A percentile compares a stretch with the other conserved stretches of the same genome.
Evolutionary conservation across 2,113 vertebrate genomes (phyloP).

Genomic region (Loxodonta africana): DNA sequence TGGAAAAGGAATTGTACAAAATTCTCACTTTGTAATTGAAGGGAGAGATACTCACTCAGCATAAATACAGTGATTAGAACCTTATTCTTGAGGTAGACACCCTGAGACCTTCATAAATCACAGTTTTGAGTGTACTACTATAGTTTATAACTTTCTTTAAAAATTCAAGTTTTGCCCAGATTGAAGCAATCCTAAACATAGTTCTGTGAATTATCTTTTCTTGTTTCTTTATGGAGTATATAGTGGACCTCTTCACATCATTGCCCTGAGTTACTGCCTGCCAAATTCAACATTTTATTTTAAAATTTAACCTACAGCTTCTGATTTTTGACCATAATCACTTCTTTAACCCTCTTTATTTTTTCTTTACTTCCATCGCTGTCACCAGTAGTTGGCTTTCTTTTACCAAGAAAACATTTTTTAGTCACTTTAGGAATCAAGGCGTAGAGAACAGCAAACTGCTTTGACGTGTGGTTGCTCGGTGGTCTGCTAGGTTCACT

Average conservation of each 20-base stretch:
- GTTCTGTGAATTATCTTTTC: neutral
- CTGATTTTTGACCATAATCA: constrained; percentile 3
- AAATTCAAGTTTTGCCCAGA: constrained; percentile 12
- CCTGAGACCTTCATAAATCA: constrained; percentile 24
- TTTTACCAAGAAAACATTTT: constrained; percentile 49
- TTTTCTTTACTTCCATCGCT: constrained; percentile 46
- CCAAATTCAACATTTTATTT: constrained; percentile 33
- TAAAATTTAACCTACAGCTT: constrained; percentile 28
- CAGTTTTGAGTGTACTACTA: neutral
- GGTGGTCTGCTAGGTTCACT: neutral
- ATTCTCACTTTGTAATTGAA: constrained; percentile 58
- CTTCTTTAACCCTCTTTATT: neutral
- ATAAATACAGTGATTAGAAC: neutral
- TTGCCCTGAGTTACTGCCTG: constrained; percentile 12
- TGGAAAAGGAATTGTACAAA: constrained; percentile 50
- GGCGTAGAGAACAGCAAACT: neutral
- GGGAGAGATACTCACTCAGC: neutral
- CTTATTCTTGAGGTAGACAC: neutral
- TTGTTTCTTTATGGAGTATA: neutral
- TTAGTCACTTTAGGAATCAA: neutral
- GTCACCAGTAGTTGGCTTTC: neutral
- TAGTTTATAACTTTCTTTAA: constrained; percentile 15
- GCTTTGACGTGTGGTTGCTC: neutral
- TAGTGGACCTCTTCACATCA: neutral
- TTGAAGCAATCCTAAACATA: neutral